A percentile compares a stretch with the other conserved stretches of the same genome.
Conservation (phyloP, 2,797 vertebrate genomes). For the Pelochelys cantorii region DNA sequence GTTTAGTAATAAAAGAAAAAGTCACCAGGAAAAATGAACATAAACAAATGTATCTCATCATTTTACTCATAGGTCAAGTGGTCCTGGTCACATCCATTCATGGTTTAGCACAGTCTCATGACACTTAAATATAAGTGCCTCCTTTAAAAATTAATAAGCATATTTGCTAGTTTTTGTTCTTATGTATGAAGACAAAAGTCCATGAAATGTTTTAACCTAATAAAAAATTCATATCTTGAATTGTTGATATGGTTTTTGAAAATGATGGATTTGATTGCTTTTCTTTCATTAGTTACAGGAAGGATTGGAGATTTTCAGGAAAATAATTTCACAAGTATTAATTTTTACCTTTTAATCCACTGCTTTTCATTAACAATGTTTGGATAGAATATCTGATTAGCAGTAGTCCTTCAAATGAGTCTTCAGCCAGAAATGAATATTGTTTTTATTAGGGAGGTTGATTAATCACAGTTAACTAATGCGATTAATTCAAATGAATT, state of each 20-base stretch:
- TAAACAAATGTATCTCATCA: conserved; percentile 52
- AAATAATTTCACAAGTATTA: conserved; percentile 21
- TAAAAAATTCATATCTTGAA: neutral
- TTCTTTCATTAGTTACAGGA: conserved; percentile 33
- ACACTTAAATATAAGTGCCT: conserved; percentile 51
- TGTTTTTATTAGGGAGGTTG: too few species aligned
- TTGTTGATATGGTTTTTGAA: neutral
- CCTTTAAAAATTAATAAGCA: conserved; percentile 50
- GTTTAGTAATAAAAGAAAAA: conserved; percentile 6
- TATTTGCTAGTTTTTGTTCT: conserved; percentile 44
- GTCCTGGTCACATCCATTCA: neutral
- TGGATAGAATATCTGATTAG: conserved; percentile 9
- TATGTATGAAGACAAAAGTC: conserved; percentile 35
- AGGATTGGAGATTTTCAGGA: conserved; percentile 1
- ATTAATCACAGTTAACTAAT: too few species aligned
- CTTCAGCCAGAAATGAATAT: neutral
- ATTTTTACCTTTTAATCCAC: conserved; percentile 8
- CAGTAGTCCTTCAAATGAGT: conserved; percentile 28
- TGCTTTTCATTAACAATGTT: conserved; percentile 13
- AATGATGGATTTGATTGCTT: conserved; percentile 16
- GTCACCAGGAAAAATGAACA: conserved; percentile 17
- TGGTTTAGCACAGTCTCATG: conserved; percentile 47
- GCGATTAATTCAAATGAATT: too few species aligned
- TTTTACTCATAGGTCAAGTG: conserved; percentile 64
- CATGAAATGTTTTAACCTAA: conserved; percentile 52